Conservation (phyloP, 2,797 vertebrate species). For the Pangasius mekongensis region DNA sequence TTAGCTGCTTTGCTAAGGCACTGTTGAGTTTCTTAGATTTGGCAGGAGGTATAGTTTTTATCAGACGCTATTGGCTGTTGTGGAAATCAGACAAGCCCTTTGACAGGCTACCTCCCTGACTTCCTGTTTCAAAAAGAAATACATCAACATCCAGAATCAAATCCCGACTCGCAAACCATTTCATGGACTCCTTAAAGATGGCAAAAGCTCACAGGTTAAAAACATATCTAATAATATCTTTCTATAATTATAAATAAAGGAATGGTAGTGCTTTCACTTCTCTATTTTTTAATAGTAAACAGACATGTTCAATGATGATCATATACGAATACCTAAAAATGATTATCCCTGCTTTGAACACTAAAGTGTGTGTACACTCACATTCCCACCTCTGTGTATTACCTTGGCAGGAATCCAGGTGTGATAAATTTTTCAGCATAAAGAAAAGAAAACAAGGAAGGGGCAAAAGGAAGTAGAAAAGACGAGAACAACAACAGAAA, state of each 20-base stretch:
- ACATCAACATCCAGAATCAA: background rate
- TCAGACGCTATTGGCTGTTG: background rate
- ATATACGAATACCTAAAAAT: background rate
- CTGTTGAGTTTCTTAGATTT: background rate
- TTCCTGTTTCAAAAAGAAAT: background rate
- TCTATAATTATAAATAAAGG: background rate
- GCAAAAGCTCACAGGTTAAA: background rate
- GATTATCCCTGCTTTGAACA: background rate
- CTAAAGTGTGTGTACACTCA: background rate
- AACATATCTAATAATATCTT: background rate
- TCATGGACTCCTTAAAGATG: background rate
- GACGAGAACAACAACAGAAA: slow-evolving; percentile 25
- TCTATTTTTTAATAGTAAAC: background rate
- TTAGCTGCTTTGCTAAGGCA: background rate
- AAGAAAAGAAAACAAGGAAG: slow-evolving; percentile 42
- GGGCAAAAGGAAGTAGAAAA: background rate
- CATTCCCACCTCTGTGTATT: slow-evolving; percentile 68
- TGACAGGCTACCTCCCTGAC: background rate
- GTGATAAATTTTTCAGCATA: slow-evolving; percentile 54
- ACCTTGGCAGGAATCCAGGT: slow-evolving; percentile 62
- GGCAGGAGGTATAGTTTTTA: background rate
- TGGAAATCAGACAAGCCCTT: background rate
- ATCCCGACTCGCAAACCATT: background rate
- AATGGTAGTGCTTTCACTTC: background rate
- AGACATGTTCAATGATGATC: background rate